Conservation (phyloP, 2,888 invertebrate species). For the Apocheima hispidaria region DNA sequence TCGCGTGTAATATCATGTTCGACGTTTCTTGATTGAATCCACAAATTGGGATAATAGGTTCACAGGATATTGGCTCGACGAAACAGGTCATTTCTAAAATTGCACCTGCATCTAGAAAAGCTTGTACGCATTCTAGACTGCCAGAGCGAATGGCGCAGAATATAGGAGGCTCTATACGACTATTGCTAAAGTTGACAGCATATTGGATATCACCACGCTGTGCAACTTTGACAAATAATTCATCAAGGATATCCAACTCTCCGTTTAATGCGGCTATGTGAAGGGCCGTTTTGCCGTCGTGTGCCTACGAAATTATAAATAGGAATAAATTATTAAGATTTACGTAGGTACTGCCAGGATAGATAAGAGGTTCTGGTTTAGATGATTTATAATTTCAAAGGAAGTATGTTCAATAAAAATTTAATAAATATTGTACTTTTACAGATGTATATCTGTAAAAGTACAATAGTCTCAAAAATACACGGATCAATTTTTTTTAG, state of each 20-base stretch:
- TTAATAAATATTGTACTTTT: too few relatives aligned
- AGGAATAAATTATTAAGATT: not conserved
- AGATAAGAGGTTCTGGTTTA: too few relatives aligned
- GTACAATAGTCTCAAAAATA: too few relatives aligned
- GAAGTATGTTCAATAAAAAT: too few relatives aligned
- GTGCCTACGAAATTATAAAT: slow-evolving; percentile 33
- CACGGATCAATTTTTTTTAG: too few relatives aligned
- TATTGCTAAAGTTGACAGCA: slow-evolving; percentile 58
- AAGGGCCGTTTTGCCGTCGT: slow-evolving; percentile 56
- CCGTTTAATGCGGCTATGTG: slow-evolving; percentile 77
- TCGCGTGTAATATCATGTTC: slow-evolving; percentile 35
- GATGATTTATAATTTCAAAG: too few relatives aligned
- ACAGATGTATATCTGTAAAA: too few relatives aligned
- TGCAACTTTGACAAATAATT: slow-evolving; percentile 69
- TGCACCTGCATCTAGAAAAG: slow-evolving; percentile 70
- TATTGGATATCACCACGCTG: slow-evolving; percentile 41
- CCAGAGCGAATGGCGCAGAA: slow-evolving; percentile 69
- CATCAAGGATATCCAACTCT: slow-evolving; percentile 68
- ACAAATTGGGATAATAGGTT: not conserved
- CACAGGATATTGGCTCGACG: not conserved
- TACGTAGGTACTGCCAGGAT: not conserved
- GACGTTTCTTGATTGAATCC: not conserved
- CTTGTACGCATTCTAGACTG: slow-evolving; percentile 64
- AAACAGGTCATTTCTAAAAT: slow-evolving; percentile 43
- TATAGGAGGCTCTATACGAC: slow-evolving; percentile 71